phyloP scores from a whole-genome alignment of 2,888 invertebrate genomes.

The Silvanus unidentatus region DNA sequence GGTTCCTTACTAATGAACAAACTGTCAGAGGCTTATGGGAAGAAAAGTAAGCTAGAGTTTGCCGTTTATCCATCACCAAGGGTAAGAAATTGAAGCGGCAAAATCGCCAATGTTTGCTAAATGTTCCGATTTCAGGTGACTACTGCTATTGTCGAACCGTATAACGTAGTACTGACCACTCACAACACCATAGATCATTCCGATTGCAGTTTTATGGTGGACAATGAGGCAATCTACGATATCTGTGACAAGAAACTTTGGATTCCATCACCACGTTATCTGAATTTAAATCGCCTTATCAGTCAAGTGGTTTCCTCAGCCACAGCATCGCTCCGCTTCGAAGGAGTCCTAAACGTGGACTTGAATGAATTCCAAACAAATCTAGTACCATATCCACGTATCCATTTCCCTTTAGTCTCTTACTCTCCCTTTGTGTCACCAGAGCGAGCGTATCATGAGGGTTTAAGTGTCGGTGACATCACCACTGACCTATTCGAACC shows the following conservation, averaged over 20 bases:
- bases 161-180: constrained; percentile 86
- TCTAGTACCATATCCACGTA: constrained; percentile 85
- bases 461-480: constrained; percentile 72
- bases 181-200: constrained; percentile 82
- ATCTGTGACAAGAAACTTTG: constrained; percentile 81
- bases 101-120: constrained; percentile 40
- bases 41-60: constrained; percentile 83
- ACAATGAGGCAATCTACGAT: constrained; percentile 94
- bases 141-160: constrained; percentile 91
- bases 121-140: too few relatives aligned
- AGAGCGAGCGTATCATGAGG: constrained; percentile 68
- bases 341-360: constrained; percentile 85
- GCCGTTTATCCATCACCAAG: constrained; percentile 91
- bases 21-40: constrained; percentile 75
- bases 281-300: constrained; percentile 78
- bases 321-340: constrained; percentile 80
- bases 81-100: constrained; percentile 41
- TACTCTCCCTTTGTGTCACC: constrained; percentile 69
- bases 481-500: constrained; percentile 87
- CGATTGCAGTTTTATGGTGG: constrained; percentile 91
- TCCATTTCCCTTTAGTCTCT: constrained; percentile 77
- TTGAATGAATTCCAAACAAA: constrained; percentile 89
- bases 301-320: constrained; percentile 81
- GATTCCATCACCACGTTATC: constrained; percentile 77
- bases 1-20: constrained; percentile 83